A percentile compares a stretch with the other conserved stretches of the same genome.
These are phyloP conservation scores for Parochlus steinenii DNA, from an alignment of 2,888 invertebrate species.

Conservation along the genomic window DNA sequence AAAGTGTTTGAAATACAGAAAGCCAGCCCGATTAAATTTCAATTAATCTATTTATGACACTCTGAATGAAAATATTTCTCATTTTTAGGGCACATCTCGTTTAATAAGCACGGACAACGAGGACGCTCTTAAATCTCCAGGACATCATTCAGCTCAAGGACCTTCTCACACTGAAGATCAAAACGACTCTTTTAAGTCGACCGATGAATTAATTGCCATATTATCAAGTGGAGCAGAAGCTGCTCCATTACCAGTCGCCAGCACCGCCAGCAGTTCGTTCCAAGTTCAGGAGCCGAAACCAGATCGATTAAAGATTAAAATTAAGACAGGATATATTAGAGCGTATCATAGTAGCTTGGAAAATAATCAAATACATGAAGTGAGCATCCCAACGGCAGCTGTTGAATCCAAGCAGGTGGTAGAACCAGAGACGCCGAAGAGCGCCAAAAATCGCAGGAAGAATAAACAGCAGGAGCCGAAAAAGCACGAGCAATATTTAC, in stretches of 20 bases:
- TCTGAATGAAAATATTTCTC: slow-evolving; percentile 4
- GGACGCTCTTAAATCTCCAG: slow-evolving; percentile 39
- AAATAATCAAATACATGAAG: too few species aligned
- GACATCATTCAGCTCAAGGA: slow-evolving; percentile 25
- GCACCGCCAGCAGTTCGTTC: background rate
- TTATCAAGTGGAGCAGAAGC: slow-evolving; percentile 13
- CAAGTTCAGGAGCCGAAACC: slow-evolving; percentile 13
- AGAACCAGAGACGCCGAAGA: slow-evolving; percentile 7
- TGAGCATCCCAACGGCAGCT: background rate
- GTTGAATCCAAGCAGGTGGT: background rate
- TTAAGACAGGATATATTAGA: slow-evolving; percentile 6
- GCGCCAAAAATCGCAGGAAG: background rate
- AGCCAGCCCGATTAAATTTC: too few species aligned
- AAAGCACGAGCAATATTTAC: too few species aligned
- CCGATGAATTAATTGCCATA: slow-evolving; percentile 15
- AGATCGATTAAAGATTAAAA: slow-evolving; percentile 5
- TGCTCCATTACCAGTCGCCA: background rate
- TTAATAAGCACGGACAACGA: slow-evolving; percentile 49
- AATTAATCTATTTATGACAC: too few species aligned
- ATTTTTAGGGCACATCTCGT: slow-evolving; percentile 38
- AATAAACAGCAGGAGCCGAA: slow-evolving; percentile 1
- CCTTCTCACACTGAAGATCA: slow-evolving; percentile 18
- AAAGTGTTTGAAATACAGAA: too few species aligned
- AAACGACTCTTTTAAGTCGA: slow-evolving; percentile 12
- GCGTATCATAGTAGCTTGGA: slow-evolving; percentile 10